phyloP scores from a whole-genome alignment of 2,888 invertebrate genomes.

The Polyommatus icarus region DNA sequence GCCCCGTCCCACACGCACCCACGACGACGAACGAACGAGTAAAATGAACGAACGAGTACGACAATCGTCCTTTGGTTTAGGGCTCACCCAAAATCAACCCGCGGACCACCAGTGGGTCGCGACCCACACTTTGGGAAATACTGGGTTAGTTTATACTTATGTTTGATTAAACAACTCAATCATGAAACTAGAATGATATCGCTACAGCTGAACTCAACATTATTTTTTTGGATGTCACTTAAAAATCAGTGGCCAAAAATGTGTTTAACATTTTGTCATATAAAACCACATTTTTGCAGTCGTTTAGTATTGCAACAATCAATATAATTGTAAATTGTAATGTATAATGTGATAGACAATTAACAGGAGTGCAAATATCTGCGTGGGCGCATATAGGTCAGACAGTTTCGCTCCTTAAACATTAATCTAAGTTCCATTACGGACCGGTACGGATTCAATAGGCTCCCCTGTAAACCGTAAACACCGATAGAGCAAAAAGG shows the following conservation, averaged over 20 bases:
- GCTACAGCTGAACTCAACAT: too few species aligned
- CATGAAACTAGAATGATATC: not conserved
- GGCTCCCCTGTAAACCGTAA: slow-evolving; percentile 20
- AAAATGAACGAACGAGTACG: too few species aligned
- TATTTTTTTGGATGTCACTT: not conserved
- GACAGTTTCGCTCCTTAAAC: slow-evolving; percentile 30
- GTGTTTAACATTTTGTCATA: too few species aligned
- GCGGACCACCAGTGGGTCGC: too few species aligned
- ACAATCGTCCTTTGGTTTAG: too few species aligned
- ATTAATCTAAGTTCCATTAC: slow-evolving; percentile 33
- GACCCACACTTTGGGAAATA: too few species aligned
- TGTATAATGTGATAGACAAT: slow-evolving; percentile 10
- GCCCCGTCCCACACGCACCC: too few species aligned
- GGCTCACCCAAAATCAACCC: too few species aligned
- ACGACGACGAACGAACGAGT: too few species aligned
- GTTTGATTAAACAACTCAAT: not conserved
- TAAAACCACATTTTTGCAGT: not conserved
- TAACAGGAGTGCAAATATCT: slow-evolving; percentile 25
- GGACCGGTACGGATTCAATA: slow-evolving; percentile 19
- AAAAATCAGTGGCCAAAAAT: not conserved
- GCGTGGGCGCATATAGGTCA: slow-evolving; percentile 32
- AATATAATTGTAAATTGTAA: slow-evolving; percentile 11
- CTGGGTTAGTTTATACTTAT: not conserved
- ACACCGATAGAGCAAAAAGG: slow-evolving; percentile 22
- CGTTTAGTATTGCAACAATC: not conserved